Conservation (phyloP, 2,797 vertebrate species). For the Cuniculus paca region DNA sequence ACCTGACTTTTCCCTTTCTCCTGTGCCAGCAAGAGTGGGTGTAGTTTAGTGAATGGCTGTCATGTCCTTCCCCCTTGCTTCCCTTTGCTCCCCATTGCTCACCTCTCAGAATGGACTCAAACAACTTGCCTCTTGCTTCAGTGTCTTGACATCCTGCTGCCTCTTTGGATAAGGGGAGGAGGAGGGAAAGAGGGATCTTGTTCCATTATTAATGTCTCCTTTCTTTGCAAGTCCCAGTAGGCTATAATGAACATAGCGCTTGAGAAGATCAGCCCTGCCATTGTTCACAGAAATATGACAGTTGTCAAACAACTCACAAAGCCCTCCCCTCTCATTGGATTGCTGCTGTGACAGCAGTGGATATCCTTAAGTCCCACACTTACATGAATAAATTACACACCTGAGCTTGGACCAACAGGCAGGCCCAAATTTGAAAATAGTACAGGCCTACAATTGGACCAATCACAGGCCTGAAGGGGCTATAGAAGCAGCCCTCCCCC, state of each 20-base stretch:
- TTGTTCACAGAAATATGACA: neutral
- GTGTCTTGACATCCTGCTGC: neutral
- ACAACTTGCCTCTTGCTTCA: neutral
- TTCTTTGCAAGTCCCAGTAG: neutral
- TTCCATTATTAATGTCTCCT: neutral
- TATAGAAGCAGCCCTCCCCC: neutral
- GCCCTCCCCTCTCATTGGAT: neutral
- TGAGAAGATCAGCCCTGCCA: neutral
- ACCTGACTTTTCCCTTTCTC: neutral
- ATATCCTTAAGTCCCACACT: neutral
- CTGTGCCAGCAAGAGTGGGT: neutral
- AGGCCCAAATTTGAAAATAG: neutral
- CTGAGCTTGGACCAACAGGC: neutral
- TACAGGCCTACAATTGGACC: neutral
- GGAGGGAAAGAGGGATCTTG: neutral
- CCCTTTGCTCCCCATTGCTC: neutral
- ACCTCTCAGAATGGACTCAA: neutral
- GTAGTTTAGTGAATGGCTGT: neutral
- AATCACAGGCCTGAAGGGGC: neutral
- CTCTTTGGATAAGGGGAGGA: neutral
- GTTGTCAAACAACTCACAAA: neutral
- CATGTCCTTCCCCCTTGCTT: neutral
- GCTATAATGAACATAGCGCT: neutral
- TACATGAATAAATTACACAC: neutral
- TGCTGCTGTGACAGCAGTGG: neutral